Evolutionary conservation across 2,797 vertebrate species (phyloP).

Genomic region (Thalassophryne amazonica): DNA sequence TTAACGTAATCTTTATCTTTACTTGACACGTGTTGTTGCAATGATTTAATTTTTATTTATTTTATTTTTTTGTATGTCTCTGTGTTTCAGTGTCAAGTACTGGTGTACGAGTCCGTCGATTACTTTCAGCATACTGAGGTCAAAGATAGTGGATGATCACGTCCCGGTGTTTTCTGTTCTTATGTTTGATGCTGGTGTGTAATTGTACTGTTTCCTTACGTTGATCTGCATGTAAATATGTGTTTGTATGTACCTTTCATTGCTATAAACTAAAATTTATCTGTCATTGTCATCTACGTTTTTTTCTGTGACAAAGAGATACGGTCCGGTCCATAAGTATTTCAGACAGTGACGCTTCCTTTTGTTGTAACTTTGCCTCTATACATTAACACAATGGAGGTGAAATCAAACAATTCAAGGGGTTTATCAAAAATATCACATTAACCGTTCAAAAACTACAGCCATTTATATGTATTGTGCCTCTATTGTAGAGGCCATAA

Average conservation of each 20-base stretch:
- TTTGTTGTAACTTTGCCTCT: no score
- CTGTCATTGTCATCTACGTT: not conserved
- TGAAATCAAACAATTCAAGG: no score
- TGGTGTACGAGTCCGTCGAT: conserved; percentile 54
- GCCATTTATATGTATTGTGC: no score
- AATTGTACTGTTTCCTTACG: not conserved
- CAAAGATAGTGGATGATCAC: conserved; percentile 31
- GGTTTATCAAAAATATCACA: no score
- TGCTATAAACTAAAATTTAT: conserved; percentile 16
- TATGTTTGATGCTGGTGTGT: conserved; percentile 8
- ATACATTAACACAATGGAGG: no score
- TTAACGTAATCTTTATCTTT: not conserved
- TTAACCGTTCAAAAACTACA: no score
- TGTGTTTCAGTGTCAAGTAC: conserved; percentile 55
- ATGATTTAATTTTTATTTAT: not conserved
- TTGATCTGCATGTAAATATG: not conserved
- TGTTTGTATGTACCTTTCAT: conserved; percentile 17
- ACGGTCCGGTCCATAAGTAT: no score
- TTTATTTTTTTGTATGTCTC: not conserved
- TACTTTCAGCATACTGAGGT: conserved; percentile 48
- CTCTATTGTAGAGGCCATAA: no score
- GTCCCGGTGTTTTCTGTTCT: accelerated
- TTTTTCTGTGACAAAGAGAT: not conserved
- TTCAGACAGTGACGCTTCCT: no score
- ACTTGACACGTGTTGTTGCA: not conserved